These are phyloP conservation scores for Sicus ferrugineus DNA, from an alignment of 2,888 invertebrate species.

Conservation along the genomic window DNA sequence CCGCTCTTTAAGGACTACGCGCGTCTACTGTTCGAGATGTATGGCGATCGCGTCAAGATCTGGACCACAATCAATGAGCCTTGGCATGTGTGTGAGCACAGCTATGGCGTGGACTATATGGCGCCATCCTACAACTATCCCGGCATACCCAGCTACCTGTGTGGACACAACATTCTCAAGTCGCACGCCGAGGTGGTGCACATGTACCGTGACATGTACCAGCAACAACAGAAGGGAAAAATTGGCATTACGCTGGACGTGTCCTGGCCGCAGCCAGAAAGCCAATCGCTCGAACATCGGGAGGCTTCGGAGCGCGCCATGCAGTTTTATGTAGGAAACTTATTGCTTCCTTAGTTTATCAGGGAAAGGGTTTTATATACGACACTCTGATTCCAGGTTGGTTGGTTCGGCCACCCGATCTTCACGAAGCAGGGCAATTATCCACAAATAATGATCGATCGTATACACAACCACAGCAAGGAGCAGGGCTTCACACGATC, in stretches of 20 bases:
- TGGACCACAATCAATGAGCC: slow-evolving; percentile 86
- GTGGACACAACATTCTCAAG: slow-evolving; percentile 76
- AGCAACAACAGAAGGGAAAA: slow-evolving; percentile 68
- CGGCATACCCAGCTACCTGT: slow-evolving; percentile 73
- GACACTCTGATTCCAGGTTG: slow-evolving; percentile 65
- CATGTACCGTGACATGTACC: slow-evolving; percentile 70
- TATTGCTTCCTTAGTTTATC: background rate
- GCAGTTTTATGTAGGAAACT: slow-evolving; percentile 68
- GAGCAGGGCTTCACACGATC: slow-evolving; percentile 70
- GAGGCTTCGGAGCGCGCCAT: slow-evolving; percentile 71
- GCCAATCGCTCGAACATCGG: slow-evolving; percentile 66
- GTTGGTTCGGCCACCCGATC: slow-evolving; percentile 75
- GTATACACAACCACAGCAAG: slow-evolving; percentile 68
- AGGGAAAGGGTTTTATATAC: background rate
- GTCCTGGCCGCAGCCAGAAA: slow-evolving; percentile 70
- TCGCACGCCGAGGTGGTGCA: slow-evolving; percentile 78
- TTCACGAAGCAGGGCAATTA: slow-evolving; percentile 72
- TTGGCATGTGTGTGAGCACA: slow-evolving; percentile 64
- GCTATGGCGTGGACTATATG: slow-evolving; percentile 68
- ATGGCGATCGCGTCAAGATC: slow-evolving; percentile 71
- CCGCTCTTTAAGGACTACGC: slow-evolving; percentile 74
- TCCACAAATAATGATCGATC: slow-evolving; percentile 71
- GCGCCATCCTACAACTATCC: slow-evolving; percentile 70
- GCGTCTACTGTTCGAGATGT: slow-evolving; percentile 69
- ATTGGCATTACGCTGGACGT: slow-evolving; percentile 72